phyloP scores from a whole-genome alignment of 92 coral and sea anemone genomes.

The Porites divaricata region DNA sequence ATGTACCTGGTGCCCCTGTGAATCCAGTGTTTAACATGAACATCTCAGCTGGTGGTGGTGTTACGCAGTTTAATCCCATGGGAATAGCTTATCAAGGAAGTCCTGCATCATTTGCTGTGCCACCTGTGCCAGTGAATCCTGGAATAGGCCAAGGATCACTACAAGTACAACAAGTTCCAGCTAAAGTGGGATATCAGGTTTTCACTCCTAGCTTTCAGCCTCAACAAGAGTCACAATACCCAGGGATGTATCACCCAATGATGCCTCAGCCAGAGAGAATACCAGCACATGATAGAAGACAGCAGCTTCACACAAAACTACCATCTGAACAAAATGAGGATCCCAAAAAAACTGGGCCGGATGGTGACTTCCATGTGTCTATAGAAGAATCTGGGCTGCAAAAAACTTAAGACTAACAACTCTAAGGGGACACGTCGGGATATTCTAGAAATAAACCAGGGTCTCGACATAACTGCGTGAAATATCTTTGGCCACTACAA shows the following conservation, averaged over 20 bases:
- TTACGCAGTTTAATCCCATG: neutral
- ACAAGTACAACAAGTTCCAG: neutral
- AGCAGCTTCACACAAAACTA: neutral
- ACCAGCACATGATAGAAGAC: slow-evolving; percentile 5
- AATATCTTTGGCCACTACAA: too few relatives aligned
- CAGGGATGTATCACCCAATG: neutral
- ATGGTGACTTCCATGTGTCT: neutral
- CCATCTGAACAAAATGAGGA: slow-evolving; percentile 32
- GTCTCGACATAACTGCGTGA: neutral
- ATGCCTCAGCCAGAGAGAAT: too few relatives aligned
- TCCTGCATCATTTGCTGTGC: neutral
- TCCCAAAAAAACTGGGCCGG: slow-evolving; percentile 5
- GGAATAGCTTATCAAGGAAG: slow-evolving; percentile 1
- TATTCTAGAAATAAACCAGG: too few relatives aligned
- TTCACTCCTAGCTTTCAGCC: neutral
- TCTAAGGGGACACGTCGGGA: too few relatives aligned
- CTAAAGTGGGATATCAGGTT: neutral
- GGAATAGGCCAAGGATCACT: slow-evolving; percentile 15
- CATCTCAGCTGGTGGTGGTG: slow-evolving; percentile 7
- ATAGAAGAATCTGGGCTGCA: slow-evolving; percentile 8
- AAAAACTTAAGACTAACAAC: neutral
- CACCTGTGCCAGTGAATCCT: neutral
- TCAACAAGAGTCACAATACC: neutral
- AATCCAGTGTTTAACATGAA: slow-evolving; percentile 25
- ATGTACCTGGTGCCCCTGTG: neutral